Base-by-base conservation (phyloP, 2,797 vertebrate species). In the Karalla daura region DNA sequence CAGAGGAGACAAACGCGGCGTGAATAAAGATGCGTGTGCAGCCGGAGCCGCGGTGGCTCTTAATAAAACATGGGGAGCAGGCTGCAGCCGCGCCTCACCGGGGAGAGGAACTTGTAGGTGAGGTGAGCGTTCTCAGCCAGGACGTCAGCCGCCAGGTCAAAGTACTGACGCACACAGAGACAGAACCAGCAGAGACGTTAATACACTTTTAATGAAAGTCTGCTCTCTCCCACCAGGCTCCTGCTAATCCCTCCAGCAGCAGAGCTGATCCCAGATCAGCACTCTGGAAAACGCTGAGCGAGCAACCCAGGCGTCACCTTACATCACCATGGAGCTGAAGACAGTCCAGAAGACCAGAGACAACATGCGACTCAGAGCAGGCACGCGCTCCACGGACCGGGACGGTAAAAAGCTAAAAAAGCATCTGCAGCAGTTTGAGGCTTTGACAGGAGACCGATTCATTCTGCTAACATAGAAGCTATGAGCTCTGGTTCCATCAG, bases 121-220 rank as follows among this genome's bases (percentile, higher is more conserved):
- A 99, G 92, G 53, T 97, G 97, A 9, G 96, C 95, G 25, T 99
- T 99, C 81, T 98, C 97, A 47, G 96, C 97, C 88, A 98, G 87
- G 41, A 99, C 96, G 35, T 99, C 97, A 3, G 97, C 97, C 5
- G 96, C 97, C 79, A 99, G 91, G 90, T 96, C 96, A 0, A 96
- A 99, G 81, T 98, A 99, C 87, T 98, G 92, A 6, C 40, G 71
- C 21, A 46, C 33, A 59, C 90, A 70, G 12, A 56, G 46, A 60
- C 15, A 14, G 43, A 18, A 25, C 36, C 55, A 74, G 40, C 59
- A 56, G 75, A 8, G 72, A 60, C 49, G 11, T 70, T 71, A 79
- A 84, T 71, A 35, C 63, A 27, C 21, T 58, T 76, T 83, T 84
- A 84, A 84, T 83, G 47, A 86, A 72, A 75, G 14, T 12, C 1